Evolutionary conservation across 2,113 vertebrate species (phyloP).

Genomic region (Zosterops lateralis): DNA sequence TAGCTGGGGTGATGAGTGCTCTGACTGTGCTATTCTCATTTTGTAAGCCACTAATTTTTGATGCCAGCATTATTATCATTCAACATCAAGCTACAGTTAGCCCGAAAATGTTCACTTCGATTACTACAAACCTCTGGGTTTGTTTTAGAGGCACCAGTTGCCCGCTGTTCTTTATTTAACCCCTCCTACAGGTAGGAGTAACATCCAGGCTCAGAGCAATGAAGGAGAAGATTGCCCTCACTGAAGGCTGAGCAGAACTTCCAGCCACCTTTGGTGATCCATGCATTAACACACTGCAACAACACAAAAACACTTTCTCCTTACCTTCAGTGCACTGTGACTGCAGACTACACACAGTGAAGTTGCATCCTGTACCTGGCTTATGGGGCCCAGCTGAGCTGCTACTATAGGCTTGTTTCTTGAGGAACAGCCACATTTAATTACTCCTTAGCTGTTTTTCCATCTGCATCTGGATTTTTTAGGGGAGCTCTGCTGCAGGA

Average conservation of each 20-base stretch:
- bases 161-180: not conserved
- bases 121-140: not conserved
- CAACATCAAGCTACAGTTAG: not conserved
- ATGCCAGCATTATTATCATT: not conserved
- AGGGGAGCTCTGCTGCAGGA: conserved; percentile 28
- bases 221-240: not conserved
- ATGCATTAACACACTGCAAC: not conserved
- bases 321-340: not conserved
- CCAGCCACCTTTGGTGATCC: not conserved
- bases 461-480: conserved; percentile 38
- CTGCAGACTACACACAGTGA: not conserved
- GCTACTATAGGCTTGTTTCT: not conserved
- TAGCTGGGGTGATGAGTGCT: not conserved
- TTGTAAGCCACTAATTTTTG: not conserved
- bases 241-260: not conserved
- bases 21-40: not conserved
- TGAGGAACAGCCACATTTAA: conserved; percentile 1
- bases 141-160: not conserved
- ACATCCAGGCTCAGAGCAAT: not conserved
- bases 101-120: not conserved
- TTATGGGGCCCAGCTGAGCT: not conserved
- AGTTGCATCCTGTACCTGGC: not conserved
- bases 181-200: not conserved
- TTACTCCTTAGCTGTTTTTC: not conserved
- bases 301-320: not conserved